These are phyloP conservation scores for Ophraella communa DNA, from an alignment of 2,888 invertebrate genomes.

Conservation along the genomic window DNA sequence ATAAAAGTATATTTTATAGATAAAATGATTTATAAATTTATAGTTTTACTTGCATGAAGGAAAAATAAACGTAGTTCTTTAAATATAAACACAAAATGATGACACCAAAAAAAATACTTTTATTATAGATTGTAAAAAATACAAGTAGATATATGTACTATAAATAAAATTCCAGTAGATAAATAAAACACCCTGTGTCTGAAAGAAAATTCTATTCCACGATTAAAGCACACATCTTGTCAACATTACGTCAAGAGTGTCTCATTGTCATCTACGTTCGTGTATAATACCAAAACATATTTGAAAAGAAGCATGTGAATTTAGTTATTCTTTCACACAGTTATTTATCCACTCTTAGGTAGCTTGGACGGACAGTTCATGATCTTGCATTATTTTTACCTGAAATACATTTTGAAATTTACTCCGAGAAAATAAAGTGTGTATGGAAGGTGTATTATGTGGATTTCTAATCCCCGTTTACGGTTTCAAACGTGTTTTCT, in stretches of 20 bases:
- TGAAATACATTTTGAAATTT: neutral
- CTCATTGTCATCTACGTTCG: neutral
- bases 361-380: neutral
- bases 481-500: neutral
- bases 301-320: neutral
- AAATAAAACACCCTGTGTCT: too few species aligned
- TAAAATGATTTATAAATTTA: too few species aligned
- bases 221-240: neutral
- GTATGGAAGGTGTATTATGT: neutral
- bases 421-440: neutral
- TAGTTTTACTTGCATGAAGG: too few species aligned
- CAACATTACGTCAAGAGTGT: neutral
- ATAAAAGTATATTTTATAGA: too few species aligned
- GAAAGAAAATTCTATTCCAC: too few species aligned
- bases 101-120: too few species aligned
- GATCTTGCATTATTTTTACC: neutral
- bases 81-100: too few species aligned
- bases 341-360: neutral
- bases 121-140: too few species aligned
- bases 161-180: too few species aligned
- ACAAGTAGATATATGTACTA: too few species aligned
- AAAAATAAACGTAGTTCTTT: too few species aligned
- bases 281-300: conserved; percentile 1
- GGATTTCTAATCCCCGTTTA: neutral
- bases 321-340: neutral